Evolutionary conservation across 2,888 invertebrate genomes (phyloP).

Genomic region (Alsophila aescularia): DNA sequence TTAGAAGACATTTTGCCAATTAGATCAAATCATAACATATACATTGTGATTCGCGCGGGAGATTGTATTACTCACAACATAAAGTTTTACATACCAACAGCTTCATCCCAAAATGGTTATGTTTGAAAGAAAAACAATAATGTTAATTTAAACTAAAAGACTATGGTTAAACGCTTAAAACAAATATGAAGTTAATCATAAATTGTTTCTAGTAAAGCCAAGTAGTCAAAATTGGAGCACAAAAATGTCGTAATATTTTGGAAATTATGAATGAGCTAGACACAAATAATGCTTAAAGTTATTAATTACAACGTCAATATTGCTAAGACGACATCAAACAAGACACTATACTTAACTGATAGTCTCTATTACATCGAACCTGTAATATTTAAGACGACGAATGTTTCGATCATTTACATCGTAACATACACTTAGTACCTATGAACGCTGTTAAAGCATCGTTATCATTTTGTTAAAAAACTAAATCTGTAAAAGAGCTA

Average conservation of each 20-base stretch:
- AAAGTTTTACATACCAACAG: slow-evolving; percentile 78
- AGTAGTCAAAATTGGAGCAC: not conserved
- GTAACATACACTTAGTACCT: not conserved
- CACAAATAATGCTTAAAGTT: not conserved
- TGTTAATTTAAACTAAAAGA: slow-evolving; percentile 58
- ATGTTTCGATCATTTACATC: not conserved
- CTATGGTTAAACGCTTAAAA: not conserved
- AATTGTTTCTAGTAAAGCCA: not conserved
- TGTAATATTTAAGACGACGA: not conserved
- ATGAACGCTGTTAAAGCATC: slow-evolving; percentile 17
- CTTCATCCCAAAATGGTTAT: slow-evolving; percentile 72
- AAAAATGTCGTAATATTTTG: not conserved
- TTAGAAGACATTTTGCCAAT: slow-evolving; percentile 16
- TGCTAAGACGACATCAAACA: slow-evolving; percentile 34
- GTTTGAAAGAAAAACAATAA: slow-evolving; percentile 74
- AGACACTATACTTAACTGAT: not conserved
- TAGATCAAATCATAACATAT: slow-evolving; percentile 10
- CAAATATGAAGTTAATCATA: slow-evolving; percentile 1
- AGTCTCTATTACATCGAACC: slow-evolving; percentile 7
- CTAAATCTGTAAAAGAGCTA: no score
- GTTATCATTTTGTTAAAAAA: no score
- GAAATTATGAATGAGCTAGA: not conserved
- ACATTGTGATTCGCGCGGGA: slow-evolving; percentile 41
- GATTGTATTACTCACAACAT: slow-evolving; percentile 55
- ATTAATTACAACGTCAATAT: slow-evolving; percentile 17